phyloP scores from a whole-genome alignment of 2,113 vertebrate species.

The Macheiramphus alcinus region DNA sequence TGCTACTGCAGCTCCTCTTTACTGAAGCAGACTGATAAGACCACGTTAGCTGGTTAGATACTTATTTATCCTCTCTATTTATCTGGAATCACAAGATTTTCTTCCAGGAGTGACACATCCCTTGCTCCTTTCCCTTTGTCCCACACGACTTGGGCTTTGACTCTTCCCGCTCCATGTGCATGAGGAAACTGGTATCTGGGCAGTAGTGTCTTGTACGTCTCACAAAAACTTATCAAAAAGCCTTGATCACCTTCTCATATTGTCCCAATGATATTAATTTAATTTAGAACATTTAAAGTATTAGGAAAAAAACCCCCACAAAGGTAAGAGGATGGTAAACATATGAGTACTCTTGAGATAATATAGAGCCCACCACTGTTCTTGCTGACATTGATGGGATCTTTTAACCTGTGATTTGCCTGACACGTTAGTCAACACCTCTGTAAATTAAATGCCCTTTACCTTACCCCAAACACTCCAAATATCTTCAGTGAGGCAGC shows the following conservation, averaged over 20 bases:
- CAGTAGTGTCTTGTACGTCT: neutral
- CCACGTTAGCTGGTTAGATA: neutral
- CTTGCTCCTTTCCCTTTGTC: neutral
- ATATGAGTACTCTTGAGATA: neutral
- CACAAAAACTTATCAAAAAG: neutral
- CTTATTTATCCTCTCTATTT: neutral
- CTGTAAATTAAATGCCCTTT: neutral
- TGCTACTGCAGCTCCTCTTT: neutral
- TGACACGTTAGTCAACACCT: neutral
- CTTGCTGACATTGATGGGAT: neutral
- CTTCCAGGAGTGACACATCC: neutral
- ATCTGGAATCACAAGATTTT: neutral
- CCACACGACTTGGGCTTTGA: neutral
- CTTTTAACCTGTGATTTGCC: neutral
- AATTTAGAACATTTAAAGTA: neutral
- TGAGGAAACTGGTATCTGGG: neutral
- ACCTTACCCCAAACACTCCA: neutral
- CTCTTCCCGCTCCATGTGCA: neutral
- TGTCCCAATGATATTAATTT: neutral
- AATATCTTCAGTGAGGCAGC: neutral
- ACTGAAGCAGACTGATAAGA: neutral
- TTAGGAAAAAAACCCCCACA: fast-evolving
- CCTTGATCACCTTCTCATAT: neutral
- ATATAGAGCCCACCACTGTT: neutral
- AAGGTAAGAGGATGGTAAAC: neutral